Evolutionary conservation across 64 coral and sea anemone species (phyloP).

Genomic region (Exaiptasia diaphana): DNA sequence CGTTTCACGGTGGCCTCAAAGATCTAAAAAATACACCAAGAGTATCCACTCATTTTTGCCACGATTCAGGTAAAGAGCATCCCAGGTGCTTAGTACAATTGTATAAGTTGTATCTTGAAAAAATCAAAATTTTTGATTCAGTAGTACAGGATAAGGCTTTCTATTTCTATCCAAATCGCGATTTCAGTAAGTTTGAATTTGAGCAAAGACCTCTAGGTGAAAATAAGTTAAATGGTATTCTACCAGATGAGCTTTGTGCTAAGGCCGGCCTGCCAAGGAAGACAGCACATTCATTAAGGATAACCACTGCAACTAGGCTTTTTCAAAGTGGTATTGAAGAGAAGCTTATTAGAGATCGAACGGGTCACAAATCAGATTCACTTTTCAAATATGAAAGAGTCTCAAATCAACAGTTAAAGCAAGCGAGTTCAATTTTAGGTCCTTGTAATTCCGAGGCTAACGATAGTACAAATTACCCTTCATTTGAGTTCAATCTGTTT

Average conservation of each 20-base stretch:
- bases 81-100: not conserved
- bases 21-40: too few relatives aligned
- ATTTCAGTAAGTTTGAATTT: not conserved
- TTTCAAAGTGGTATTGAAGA: not conserved
- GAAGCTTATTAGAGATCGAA: not conserved
- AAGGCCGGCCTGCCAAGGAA: not conserved
- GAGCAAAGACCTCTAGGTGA: not conserved
- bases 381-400: too few relatives aligned
- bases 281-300: not conserved
- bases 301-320: not conserved
- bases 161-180: not conserved
- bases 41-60: not conserved
- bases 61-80: not conserved
- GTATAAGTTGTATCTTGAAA: not conserved
- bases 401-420: too few relatives aligned
- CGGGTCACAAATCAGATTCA: not conserved
- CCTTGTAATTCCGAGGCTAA: too few relatives aligned
- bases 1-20: too few relatives aligned
- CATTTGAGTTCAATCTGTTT: too few relatives aligned
- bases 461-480: too few relatives aligned
- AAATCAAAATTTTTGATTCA: not conserved
- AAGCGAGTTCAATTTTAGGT: too few relatives aligned
- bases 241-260: not conserved
- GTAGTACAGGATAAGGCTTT: not conserved
- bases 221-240: not conserved